phyloP scores from a whole-genome alignment of 2,113 vertebrate species.

The Argyrosomus japonicus region DNA sequence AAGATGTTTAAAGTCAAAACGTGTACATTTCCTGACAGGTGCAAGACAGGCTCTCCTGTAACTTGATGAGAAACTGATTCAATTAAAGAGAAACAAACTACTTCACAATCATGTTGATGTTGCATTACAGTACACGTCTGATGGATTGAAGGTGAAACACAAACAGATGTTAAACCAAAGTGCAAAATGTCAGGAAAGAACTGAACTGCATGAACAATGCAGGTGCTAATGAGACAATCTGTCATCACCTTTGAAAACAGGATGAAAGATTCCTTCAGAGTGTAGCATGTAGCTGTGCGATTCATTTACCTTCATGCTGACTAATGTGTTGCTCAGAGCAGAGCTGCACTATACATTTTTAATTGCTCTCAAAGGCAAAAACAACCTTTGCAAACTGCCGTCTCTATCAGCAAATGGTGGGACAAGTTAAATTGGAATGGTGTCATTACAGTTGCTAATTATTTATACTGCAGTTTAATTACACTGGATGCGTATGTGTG shows the following conservation, averaged over 20 bases:
- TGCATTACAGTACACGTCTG: slow-evolving; percentile 2
- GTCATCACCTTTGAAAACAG: slow-evolving; percentile 37
- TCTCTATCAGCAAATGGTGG: slow-evolving; percentile 39
- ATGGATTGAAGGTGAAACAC: slow-evolving; percentile 30
- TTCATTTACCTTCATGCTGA: slow-evolving; percentile 53
- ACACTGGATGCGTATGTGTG: slow-evolving; percentile 2
- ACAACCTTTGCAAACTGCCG: slow-evolving; percentile 52
- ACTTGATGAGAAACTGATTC: slow-evolving; percentile 31
- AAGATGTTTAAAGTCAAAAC: slow-evolving; percentile 56
- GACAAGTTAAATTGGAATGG: slow-evolving; percentile 20
- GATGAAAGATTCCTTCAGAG: slow-evolving; percentile 51
- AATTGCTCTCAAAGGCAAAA: slow-evolving; percentile 65
- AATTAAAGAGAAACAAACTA: slow-evolving; percentile 21
- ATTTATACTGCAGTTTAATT: slow-evolving; percentile 22
- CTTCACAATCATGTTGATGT: slow-evolving; percentile 14
- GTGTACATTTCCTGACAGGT: slow-evolving; percentile 28
- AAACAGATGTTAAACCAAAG: slow-evolving; percentile 24
- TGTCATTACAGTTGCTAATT: slow-evolving; percentile 41
- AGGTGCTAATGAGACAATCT: slow-evolving; percentile 57
- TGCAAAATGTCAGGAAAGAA: slow-evolving; percentile 26
- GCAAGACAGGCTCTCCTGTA: slow-evolving; percentile 24
- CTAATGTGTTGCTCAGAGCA: slow-evolving; percentile 44
- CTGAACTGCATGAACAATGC: slow-evolving; percentile 33
- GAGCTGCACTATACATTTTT: slow-evolving; percentile 49
- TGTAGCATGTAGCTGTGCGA: slow-evolving; percentile 41